Conservation (phyloP, 2,797 vertebrate genomes). For the Balearica regulorum region DNA sequence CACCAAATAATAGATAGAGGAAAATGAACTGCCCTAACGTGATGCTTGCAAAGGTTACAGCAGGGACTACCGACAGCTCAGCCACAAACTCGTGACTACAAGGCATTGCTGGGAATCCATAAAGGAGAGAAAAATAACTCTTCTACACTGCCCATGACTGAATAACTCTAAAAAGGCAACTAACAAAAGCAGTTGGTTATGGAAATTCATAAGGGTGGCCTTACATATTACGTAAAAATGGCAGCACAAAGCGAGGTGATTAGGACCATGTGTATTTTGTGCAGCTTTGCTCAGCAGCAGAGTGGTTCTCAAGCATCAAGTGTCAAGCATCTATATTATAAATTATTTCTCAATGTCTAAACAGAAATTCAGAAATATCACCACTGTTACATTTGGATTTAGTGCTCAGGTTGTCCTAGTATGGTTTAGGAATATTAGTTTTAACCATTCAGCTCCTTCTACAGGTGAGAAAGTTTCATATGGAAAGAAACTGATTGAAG, state of each 20-base stretch:
- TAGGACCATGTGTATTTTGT: neutral
- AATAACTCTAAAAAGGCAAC: neutral
- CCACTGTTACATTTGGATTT: neutral
- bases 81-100: accelerated
- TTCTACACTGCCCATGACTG: neutral
- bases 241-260: neutral
- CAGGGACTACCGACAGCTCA: neutral
- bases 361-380: neutral
- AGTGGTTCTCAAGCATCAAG: neutral
- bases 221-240: neutral
- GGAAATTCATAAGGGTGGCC: neutral
- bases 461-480: neutral
- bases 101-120: neutral
- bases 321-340: neutral
- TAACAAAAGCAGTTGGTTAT: neutral
- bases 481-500: neutral
- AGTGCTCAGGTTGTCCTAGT: neutral
- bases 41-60: neutral
- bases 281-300: neutral
- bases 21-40: neutral
- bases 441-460: neutral
- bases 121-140: neutral
- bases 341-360: constrained; percentile 18
- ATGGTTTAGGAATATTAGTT: neutral
- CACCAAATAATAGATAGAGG: neutral